phyloP scores from a whole-genome alignment of 2,113 vertebrate genomes.

The Thalassarche chlororhynchos region DNA sequence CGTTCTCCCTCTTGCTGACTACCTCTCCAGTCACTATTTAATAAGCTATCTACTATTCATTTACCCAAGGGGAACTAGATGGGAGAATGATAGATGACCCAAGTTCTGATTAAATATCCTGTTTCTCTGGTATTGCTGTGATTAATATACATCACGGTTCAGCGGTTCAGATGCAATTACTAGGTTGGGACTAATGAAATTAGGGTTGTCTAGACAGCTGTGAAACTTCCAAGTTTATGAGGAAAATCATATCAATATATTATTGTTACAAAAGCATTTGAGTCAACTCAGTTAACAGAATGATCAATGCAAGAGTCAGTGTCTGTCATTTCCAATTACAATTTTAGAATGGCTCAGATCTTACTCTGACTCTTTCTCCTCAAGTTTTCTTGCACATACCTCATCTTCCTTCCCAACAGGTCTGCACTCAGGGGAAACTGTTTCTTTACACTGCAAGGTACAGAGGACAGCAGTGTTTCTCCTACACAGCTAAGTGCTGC shows the following conservation, averaged over 20 bases:
- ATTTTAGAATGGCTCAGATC: background rate
- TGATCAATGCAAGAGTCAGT: background rate
- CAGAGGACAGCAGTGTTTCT: background rate
- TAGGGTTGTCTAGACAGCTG: background rate
- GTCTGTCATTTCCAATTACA: background rate
- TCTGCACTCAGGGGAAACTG: background rate
- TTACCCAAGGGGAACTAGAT: background rate
- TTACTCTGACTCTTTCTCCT: background rate
- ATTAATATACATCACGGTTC: slow-evolving; percentile 43
- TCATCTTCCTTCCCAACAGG: background rate
- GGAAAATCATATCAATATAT: slow-evolving; percentile 2
- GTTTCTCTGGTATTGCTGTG: background rate
- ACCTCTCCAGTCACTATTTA: background rate
- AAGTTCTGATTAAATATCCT: background rate
- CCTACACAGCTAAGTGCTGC: background rate
- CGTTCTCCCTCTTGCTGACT: background rate
- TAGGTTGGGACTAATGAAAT: background rate
- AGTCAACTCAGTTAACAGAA: background rate
- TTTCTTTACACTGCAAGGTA: background rate
- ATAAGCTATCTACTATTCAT: background rate
- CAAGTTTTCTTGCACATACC: background rate
- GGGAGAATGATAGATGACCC: slow-evolving; percentile 18
- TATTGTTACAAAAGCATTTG: background rate
- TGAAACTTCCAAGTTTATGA: background rate
- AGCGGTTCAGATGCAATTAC: slow-evolving; percentile 16